Evolutionary conservation across 2,888 invertebrate species (phyloP), one percentile per base, ranked within the genome.

Genomic region (Troides oblongomaculatus): DNA sequence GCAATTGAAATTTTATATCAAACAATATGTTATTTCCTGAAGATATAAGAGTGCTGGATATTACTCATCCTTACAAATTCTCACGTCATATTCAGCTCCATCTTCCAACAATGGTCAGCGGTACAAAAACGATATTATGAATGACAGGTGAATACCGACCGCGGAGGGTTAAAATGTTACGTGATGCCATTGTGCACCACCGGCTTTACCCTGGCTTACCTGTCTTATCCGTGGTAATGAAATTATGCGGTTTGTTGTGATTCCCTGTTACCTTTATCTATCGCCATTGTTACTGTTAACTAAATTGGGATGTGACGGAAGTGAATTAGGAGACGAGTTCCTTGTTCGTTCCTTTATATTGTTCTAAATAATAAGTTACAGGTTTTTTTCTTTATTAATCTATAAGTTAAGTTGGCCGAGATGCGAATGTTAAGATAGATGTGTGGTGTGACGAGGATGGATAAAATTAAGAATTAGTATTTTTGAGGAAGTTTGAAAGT

Each of bases 71-170:
- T 43, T 53, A 68, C 65, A 72, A 74, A 73, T 80, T 83, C 86
- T 87, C 90, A 90, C 90, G 90, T 86, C 85, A 81, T 71, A 81
- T 82, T 86, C 78, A 77, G 79, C 77, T 90, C 90, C 67, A 89
- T 89, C 89, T 86, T 82, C 71, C 59, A 56, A 77, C 73, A 79
- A 80, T 67, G 67, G 66, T 46, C 46, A 64, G 18, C 7, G 50
- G 17, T 57, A 59, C 66, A 67, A 77, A 75, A 72, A 39, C 59
- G 72, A 69, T 61, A 68, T 71, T 70, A 73, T 75, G 73, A 76
- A 75, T 74, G 75, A 72, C 66, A 62, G 70, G 53, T 68, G 60
- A 69, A 67, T 71, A 68, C 72, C 72, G 62, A 70, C 76, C 73
- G 77, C 73, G 64, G 66, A 64, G 62, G 74, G 71, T 73, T 73